phyloP scores from a whole-genome alignment of 2,888 invertebrate genomes.

The Ormyrus thymus region DNA sequence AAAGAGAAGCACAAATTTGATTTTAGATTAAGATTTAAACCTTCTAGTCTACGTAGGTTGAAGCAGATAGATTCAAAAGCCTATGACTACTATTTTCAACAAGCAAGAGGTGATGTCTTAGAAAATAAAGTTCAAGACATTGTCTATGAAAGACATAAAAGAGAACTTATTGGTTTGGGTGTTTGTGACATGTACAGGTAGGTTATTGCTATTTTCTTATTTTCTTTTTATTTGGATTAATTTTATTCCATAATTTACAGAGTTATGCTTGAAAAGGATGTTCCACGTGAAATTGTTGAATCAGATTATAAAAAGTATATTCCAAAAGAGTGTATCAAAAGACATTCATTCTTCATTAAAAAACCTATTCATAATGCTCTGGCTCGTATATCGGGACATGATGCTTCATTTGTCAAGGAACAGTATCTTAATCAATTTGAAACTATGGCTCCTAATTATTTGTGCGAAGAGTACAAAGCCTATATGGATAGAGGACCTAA shows the following conservation, averaged over 20 bases:
- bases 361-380: conserved; percentile 84
- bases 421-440: conserved; percentile 88
- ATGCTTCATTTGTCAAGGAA: conserved; percentile 84
- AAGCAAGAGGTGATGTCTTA: conserved; percentile 88
- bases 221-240: conserved; percentile 61
- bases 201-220: conserved; percentile 11
- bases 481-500: conserved; percentile 79
- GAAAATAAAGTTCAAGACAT: conserved; percentile 88
- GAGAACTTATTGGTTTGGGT: conserved; percentile 88
- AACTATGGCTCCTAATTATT: conserved; percentile 87
- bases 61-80: conserved; percentile 83
- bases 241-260: conserved; percentile 73
- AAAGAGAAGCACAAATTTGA: conserved; percentile 80
- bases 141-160: conserved; percentile 85
- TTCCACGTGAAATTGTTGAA: conserved; percentile 82
- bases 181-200: conserved; percentile 88
- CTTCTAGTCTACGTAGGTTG: conserved; percentile 80
- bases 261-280: conserved; percentile 85
- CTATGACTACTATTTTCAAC: conserved; percentile 90
- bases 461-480: conserved; percentile 84
- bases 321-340: conserved; percentile 85
- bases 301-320: conserved; percentile 89
- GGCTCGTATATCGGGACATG: conserved; percentile 79
- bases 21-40: conserved; percentile 88
- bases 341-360: conserved; percentile 85